Evolutionary conservation across 2,113 vertebrate species (phyloP).

Genomic region (Mirza zaza): DNA sequence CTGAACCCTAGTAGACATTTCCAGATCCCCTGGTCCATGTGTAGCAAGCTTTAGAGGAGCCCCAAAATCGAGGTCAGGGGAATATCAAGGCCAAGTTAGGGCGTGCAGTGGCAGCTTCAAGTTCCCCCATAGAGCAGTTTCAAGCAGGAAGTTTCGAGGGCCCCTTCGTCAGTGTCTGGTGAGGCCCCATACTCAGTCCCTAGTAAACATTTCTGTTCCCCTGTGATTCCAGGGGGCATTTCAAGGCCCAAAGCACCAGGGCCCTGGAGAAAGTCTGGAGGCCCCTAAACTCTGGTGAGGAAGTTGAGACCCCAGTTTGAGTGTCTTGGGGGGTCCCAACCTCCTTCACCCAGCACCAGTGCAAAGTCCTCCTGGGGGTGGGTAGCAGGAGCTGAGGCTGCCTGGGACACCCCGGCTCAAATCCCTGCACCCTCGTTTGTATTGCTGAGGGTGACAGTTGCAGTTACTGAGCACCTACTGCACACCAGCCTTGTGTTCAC

Average conservation of each 20-base stretch:
- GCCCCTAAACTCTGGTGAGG: background rate
- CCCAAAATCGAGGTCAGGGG: background rate
- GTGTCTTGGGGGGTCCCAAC: background rate
- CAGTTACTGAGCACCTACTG: background rate
- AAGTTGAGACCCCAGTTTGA: background rate
- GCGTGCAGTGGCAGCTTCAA: background rate
- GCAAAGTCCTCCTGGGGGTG: background rate
- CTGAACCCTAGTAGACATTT: background rate
- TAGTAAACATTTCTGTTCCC: background rate
- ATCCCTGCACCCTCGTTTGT: background rate
- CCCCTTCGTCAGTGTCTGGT: background rate
- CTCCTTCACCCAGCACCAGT: no score
- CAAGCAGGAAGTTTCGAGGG: background rate
- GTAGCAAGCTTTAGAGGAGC: background rate
- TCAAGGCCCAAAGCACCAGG: background rate
- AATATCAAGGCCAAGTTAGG: background rate
- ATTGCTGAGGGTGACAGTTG: background rate
- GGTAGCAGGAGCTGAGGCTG: background rate
- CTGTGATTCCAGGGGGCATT: background rate
- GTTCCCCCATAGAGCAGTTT: background rate
- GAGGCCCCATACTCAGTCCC: background rate
- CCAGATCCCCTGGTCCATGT: background rate
- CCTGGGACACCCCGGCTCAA: background rate
- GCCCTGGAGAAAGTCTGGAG: background rate
- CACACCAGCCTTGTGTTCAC: background rate